These are phyloP conservation scores for Ormyrus pomaceus DNA, from an alignment of 2,888 invertebrate genomes.

Conservation along the genomic window DNA sequence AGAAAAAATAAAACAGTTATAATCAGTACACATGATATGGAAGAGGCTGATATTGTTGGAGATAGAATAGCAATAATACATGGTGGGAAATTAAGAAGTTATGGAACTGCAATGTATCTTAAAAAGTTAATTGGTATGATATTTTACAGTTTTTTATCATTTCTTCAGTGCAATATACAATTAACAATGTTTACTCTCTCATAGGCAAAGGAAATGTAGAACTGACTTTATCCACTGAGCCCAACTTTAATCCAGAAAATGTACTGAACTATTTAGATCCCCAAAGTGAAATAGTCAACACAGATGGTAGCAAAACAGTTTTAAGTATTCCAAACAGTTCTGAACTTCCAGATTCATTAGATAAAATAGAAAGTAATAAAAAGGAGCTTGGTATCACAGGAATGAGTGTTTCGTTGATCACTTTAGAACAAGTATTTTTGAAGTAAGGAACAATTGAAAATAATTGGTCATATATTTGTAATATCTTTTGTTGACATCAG, in stretches of 20 bases:
- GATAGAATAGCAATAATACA: slow-evolving; percentile 92
- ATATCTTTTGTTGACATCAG: background rate
- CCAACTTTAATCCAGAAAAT: too few species aligned
- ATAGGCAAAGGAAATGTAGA: slow-evolving; percentile 62
- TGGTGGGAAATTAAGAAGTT: slow-evolving; percentile 83
- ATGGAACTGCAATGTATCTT: slow-evolving; percentile 87
- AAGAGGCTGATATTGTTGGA: slow-evolving; percentile 92
- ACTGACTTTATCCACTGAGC: too few species aligned
- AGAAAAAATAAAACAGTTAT: slow-evolving; percentile 85
- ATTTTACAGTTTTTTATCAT: background rate
- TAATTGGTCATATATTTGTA: background rate
- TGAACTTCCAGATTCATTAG: slow-evolving; percentile 79
- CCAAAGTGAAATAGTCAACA: slow-evolving; percentile 71
- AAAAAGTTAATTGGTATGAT: slow-evolving; percentile 79
- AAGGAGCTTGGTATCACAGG: slow-evolving; percentile 76
- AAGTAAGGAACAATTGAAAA: slow-evolving; percentile 75
- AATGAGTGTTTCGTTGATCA: slow-evolving; percentile 90
- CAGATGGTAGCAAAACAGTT: slow-evolving; percentile 76
- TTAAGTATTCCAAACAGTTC: slow-evolving; percentile 78
- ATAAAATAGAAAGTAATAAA: slow-evolving; percentile 79
- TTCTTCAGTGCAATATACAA: background rate
- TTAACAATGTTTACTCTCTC: slow-evolving; percentile 54
- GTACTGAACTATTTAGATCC: slow-evolving; percentile 70
- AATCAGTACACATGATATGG: slow-evolving; percentile 95
- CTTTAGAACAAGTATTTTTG: slow-evolving; percentile 94